Percentiles rank a stretch among this genome's conserved stretches.
phyloP scores from a whole-genome alignment of 2,888 invertebrate genomes.

The Digitonthophagus gazella region DNA sequence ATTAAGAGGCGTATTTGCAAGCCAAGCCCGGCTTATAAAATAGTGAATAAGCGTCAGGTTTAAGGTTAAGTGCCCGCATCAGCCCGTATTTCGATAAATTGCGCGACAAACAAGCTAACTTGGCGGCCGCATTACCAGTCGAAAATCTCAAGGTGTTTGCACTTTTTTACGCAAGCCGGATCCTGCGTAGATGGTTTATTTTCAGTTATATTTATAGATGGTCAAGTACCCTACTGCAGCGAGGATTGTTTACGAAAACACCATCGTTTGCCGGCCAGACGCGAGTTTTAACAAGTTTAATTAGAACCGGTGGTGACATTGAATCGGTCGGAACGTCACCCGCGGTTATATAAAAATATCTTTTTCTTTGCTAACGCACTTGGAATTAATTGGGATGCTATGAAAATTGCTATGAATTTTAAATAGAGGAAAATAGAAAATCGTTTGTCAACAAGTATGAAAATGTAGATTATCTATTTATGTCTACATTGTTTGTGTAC shows the following conservation, averaged over 20 bases:
- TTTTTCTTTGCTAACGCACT: neutral
- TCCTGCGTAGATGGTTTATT: too few species aligned
- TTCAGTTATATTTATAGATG: neutral
- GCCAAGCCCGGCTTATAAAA: neutral
- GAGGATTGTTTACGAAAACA: neutral
- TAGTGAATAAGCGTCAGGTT: neutral
- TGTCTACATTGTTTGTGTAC: neutral
- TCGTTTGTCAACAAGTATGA: neutral
- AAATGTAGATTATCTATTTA: neutral
- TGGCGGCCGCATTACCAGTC: too few species aligned
- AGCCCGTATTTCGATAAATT: neutral
- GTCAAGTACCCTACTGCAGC: neutral
- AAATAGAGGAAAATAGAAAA: neutral
- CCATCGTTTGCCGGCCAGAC: neutral
- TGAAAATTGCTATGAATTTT: neutral
- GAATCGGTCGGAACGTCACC: neutral
- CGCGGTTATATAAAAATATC: neutral
- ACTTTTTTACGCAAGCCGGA: too few species aligned
- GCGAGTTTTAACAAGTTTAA: neutral
- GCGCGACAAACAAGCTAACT: neutral
- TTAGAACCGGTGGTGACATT: neutral
- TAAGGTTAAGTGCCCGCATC: neutral
- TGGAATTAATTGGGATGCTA: neutral
- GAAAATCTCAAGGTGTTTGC: neutral
- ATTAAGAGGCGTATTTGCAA: neutral